A percentile compares a stretch with the other conserved stretches of the same genome.
These are phyloP conservation scores for Spongilla lacustris DNA, from an alignment of 37 sponge, comb jelly and placozoan genomes.

Conservation along the genomic window DNA sequence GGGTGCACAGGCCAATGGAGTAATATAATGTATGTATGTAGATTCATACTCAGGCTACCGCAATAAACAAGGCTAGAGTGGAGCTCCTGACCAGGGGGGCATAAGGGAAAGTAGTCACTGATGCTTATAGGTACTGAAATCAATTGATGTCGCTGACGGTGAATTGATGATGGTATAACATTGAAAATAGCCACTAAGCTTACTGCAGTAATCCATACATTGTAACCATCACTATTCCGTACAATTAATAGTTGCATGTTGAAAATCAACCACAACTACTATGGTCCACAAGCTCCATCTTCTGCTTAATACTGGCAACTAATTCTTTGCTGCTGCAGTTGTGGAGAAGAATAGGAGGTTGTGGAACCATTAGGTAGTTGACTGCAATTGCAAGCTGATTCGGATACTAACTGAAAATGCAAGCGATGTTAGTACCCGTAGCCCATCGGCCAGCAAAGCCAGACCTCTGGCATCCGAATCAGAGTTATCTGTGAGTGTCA, in stretches of 20 bases:
- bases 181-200: background rate
- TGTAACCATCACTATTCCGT: background rate
- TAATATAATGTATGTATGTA: background rate
- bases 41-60: conserved; percentile 8
- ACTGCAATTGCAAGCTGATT: background rate
- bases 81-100: conserved; percentile 41
- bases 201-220: background rate
- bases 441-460: conserved; percentile 24
- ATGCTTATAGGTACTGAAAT: background rate
- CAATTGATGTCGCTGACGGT: background rate
- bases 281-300: background rate
- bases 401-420: no score
- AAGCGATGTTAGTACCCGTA: background rate
- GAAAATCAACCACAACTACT: background rate
- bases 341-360: background rate
- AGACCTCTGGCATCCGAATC: no score
- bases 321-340: background rate
- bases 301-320: background rate
- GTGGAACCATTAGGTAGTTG: background rate
- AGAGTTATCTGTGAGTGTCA: no score
- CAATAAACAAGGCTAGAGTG: conserved; percentile 22
- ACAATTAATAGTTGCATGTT: background rate
- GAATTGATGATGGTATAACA: background rate
- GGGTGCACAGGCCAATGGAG: background rate
- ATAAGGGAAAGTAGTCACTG: background rate